phyloP scores from a whole-genome alignment of 2,888 invertebrate genomes.

The Cetonia aurata region DNA sequence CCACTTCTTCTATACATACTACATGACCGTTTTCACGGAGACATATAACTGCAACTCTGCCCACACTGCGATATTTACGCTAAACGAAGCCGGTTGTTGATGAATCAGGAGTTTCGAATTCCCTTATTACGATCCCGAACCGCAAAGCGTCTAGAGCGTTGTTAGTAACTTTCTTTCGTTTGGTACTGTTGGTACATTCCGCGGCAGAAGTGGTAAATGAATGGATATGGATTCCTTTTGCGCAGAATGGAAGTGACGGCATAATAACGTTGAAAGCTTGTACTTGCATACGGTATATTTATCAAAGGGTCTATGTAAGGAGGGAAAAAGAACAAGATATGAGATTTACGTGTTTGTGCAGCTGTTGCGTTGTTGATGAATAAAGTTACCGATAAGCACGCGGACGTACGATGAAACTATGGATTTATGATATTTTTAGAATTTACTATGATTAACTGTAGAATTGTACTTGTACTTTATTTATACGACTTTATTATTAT shows the following conservation, averaged over 20 bases:
- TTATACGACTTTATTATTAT: no score
- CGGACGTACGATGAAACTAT: background rate
- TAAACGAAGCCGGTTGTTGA: conserved; percentile 25
- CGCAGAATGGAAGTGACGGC: background rate
- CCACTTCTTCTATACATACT: conserved; percentile 9
- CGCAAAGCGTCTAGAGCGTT: background rate
- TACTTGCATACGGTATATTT: conserved; percentile 2
- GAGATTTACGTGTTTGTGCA: conserved; percentile 26
- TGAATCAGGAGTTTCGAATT: conserved; percentile 32
- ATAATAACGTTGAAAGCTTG: conserved; percentile 14
- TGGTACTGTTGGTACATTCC: no score
- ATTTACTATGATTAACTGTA: background rate
- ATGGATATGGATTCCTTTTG: background rate
- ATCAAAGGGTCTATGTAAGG: background rate
- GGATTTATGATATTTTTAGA: background rate
- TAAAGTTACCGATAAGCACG: conserved; percentile 27
- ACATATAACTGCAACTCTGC: conserved; percentile 34
- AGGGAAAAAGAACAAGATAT: background rate
- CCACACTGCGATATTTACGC: conserved; percentile 15
- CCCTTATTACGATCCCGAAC: conserved; percentile 19
- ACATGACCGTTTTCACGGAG: background rate
- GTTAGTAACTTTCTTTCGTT: no score
- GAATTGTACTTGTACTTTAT: no score
- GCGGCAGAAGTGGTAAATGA: background rate
- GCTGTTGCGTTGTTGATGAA: conserved; percentile 19